Base-by-base conservation (phyloP, 2,797 vertebrate species). In the Phrynocephalus vlangalii region DNA sequence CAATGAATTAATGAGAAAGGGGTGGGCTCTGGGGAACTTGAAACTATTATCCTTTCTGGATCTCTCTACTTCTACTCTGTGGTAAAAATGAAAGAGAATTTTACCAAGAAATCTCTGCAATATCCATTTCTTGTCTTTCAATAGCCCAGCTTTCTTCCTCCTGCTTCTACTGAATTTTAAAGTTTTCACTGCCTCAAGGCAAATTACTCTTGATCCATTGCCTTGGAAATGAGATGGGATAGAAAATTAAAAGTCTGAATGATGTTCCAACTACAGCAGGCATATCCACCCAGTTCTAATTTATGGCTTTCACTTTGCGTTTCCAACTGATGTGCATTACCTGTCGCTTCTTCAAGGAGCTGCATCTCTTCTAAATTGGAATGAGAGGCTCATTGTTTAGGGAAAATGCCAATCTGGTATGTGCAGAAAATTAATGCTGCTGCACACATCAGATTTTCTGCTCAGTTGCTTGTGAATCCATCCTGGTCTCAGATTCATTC, bases 211-310 rank as follows among this genome's bases (percentile, higher is more conserved):
- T 89, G 82, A 68, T 85, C 30, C 48, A 48, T 56, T 87, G 33
- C 77, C 78, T 79, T 82, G 38, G 18, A 67, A 85, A 91, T 52
- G 68, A 87, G 77, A 89, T 75, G 60, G 48, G 79, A 87, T 56
- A 70, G 79, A 87, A 89, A 88, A 89, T 89, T 87, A 90, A 85
- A 89, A 85, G 67, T 79, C 88, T 85, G 73, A 85, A 87, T 91
- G 85, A 85, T 89, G 63, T 72, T 50, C 83, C 85, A 33, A 67
- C 73, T 71, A n/a, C 9, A 70, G 85, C 86, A 4, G 44, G 68
- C 10, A 13, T 82, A n/a, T 86, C 68, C 22, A 24, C 3, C 2
- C 63, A 60, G 20, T 82, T 91, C 33, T 89, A 84, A 89, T 91
- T 89, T 91, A 89, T 89, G 83, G 68, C 85, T 73, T 87, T 89